Percentiles rank a stretch among this genome's conserved stretches.
Conservation (phyloP, 2,888 invertebrate genomes). For the Allolobophora icterica region DNA sequence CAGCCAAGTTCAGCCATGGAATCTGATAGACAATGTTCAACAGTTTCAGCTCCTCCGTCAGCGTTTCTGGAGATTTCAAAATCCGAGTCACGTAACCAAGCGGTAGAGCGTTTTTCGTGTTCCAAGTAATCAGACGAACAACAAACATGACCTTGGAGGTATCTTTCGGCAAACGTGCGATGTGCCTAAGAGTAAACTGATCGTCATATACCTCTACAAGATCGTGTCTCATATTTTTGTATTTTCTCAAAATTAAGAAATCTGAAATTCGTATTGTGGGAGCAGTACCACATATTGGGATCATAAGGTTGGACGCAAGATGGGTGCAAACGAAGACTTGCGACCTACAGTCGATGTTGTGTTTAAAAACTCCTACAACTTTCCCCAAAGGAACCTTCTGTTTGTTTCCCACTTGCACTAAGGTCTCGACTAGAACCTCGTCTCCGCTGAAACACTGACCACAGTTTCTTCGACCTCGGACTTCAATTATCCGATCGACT, state of each 20-base stretch:
- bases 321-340: conserved; percentile 55
- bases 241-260: background rate
- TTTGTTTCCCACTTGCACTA: background rate
- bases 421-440: conserved; percentile 39
- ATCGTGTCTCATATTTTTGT: background rate
- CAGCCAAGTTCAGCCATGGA: background rate
- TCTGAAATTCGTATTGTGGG: conserved; percentile 45
- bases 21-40: conserved; percentile 54
- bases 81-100: conserved; percentile 58
- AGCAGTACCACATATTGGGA: conserved; percentile 54
- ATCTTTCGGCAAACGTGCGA: background rate
- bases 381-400: conserved; percentile 44
- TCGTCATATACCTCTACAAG: conserved; percentile 48
- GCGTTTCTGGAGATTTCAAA: conserved; percentile 49
- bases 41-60: conserved; percentile 51
- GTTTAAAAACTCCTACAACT: conserved; percentile 56
- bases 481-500: conserved; percentile 31
- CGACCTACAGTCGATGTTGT: conserved; percentile 51
- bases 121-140: conserved; percentile 57
- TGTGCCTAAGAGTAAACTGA: background rate
- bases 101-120: conserved; percentile 51
- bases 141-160: conserved; percentile 53
- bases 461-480: conserved; percentile 41
- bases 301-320: conserved; percentile 52
- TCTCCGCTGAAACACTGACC: conserved; percentile 43